Evolutionary conservation across 2,113 vertebrate genomes (phyloP), one percentile per base, ranked within the genome.

Genomic region (Gorilla gorilla): DNA sequence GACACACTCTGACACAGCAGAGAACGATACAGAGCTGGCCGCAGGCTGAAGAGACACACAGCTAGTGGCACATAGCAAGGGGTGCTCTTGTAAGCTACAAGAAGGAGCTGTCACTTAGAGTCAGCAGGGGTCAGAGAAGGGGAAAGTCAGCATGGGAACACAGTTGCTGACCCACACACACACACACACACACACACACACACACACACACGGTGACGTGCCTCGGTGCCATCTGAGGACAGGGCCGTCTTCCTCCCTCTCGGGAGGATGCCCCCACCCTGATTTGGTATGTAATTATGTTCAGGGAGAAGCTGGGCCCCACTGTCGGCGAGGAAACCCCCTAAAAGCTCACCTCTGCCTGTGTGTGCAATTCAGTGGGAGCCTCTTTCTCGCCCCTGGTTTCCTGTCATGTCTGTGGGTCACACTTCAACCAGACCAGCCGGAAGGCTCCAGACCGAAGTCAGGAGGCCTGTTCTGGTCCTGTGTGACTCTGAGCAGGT

Each of bases 371-470:
- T 22, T 50, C 59, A 2, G 43, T 20, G 64, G n/a, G 4, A 16
- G 25, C 78, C n/a, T 25, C 68, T 43, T 5, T 68, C 66, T 38
- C 52, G 3, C 4, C 55, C 81, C 11, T 6, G 14, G 40, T 70
- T 87, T 97, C 76, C 91, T 55, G 50, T 38, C 68, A 23, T 11
- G 14, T 68, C 55, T 1, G 25, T 9, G 81, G 27, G 22, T 22
- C 27, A 57, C 3, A 40, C 75, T 66, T 20, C 35, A 30, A 81
- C 23, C 17, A 38, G 43, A n/a, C 16, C 27, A 32, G 76, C 83
- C 1, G 13, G 82, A 64, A 43, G 66, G 2, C 14, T 30, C 18
- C 0, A 0, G 22, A 2, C 4, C 0, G 32, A 76, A 76, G 73
- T 52, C 40, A 76, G 86, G 45, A n/a, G 12, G 35, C 20, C 48